Evolutionary conservation across 1,140 invertebrate species (phyloP).

Genomic region (Lepidurus apus): DNA sequence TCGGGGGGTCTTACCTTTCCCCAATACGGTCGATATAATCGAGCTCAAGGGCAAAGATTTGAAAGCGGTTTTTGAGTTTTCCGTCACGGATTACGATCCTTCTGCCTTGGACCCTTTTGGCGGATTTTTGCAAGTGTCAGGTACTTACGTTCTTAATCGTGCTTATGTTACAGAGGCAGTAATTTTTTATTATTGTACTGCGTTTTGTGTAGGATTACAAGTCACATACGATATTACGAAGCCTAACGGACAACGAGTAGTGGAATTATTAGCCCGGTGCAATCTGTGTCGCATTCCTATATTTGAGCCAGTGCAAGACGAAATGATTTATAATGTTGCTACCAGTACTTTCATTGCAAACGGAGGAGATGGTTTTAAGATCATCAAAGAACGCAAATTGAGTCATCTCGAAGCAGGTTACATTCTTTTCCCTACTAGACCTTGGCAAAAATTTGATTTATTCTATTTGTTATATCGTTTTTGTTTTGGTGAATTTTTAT

Average conservation of each 20-base stretch:
- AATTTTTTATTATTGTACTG: slow-evolving; percentile 43
- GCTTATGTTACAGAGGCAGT: not conserved
- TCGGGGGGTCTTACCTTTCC: slow-evolving; percentile 61
- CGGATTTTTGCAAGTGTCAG: slow-evolving; percentile 58
- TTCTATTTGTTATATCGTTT: not conserved
- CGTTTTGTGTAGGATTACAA: slow-evolving; percentile 44
- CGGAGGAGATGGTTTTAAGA: slow-evolving; percentile 59
- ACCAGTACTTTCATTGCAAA: slow-evolving; percentile 56
- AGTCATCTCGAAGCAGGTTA: slow-evolving; percentile 18
- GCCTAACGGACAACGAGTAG: slow-evolving; percentile 54
- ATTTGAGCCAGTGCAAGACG: slow-evolving; percentile 49
- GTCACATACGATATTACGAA: slow-evolving; percentile 48
- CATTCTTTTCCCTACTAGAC: not conserved
- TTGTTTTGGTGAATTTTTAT: too few species aligned
- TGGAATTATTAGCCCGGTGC: slow-evolving; percentile 55
- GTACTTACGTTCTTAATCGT: slow-evolving; percentile 40
- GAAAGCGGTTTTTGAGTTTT: slow-evolving; percentile 56
- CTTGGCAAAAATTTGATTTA: not conserved
- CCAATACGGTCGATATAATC: slow-evolving; percentile 60
- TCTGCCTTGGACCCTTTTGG: slow-evolving; percentile 51
- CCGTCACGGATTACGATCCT: slow-evolving; percentile 50
- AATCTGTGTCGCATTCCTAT: slow-evolving; percentile 57
- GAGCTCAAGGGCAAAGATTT: slow-evolving; percentile 58
- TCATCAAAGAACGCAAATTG: slow-evolving; percentile 44
- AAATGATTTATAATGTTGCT: slow-evolving; percentile 45